Conservation (phyloP, 2,113 vertebrate species). For the Rana temporaria region DNA sequence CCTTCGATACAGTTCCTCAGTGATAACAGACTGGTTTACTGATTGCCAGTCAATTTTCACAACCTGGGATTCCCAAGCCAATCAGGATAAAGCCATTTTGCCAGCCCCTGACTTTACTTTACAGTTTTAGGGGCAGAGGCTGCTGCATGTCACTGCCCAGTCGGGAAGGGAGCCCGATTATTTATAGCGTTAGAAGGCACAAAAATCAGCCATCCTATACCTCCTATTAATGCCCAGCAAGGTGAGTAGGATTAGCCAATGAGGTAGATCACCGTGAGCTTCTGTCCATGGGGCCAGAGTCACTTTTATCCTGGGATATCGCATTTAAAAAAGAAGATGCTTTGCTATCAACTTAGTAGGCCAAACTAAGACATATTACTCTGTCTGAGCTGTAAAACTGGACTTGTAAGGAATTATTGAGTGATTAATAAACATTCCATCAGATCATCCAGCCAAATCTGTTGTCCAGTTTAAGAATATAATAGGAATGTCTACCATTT, state of each 20-base stretch:
- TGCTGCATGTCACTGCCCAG: slow-evolving; percentile 38
- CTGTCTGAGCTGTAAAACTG: neutral
- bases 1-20: slow-evolving; percentile 11
- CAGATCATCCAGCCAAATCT: neutral
- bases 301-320: neutral
- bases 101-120: slow-evolving; percentile 19
- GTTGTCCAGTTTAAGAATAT: neutral
- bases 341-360: neutral
- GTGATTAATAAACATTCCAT: neutral
- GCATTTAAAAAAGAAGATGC: neutral
- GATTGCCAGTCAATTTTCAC: neutral
- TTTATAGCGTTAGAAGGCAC: neutral
- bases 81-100: slow-evolving; percentile 57
- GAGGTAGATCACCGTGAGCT: slow-evolving; percentile 27
- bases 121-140: slow-evolving; percentile 22
- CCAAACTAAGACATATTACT: neutral
- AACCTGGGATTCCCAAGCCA: slow-evolving; percentile 34
- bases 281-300: neutral
- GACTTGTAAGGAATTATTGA: neutral
- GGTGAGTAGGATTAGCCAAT: neutral
- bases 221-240: neutral
- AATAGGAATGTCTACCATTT: neutral
- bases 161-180: neutral
- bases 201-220: slow-evolving; percentile 17
- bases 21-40: neutral